A percentile compares a stretch with the other conserved stretches of the same genome.
phyloP scores from a whole-genome alignment of 2,888 invertebrate genomes.

The Arrhopalites spinosus region DNA sequence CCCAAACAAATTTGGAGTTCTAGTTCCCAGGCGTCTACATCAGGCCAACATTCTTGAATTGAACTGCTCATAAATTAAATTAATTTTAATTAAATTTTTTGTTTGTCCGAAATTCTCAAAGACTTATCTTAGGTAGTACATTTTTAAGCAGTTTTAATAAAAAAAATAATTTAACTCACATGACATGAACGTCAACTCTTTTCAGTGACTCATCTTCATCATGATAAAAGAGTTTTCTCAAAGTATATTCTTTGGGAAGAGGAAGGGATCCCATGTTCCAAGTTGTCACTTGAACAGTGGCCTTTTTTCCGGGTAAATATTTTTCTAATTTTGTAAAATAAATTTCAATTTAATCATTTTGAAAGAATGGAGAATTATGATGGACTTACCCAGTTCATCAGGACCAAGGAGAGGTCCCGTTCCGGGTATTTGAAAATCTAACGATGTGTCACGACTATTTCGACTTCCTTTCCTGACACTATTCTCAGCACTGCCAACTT shows the following conservation, averaged over 20 bases:
- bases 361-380: too few species aligned
- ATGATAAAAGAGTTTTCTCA: constrained; percentile 53
- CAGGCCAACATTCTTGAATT: constrained; percentile 90
- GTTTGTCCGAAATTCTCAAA: too few species aligned
- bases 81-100: too few species aligned
- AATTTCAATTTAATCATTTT: too few species aligned
- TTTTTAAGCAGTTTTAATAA: too few species aligned
- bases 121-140: too few species aligned
- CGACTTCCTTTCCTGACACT: neutral
- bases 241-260: constrained; percentile 52
- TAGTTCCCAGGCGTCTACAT: constrained; percentile 86
- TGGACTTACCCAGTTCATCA: constrained; percentile 68
- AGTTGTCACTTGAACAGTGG: constrained; percentile 86
- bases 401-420: constrained; percentile 72
- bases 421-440: constrained; percentile 14
- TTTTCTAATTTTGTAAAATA: constrained; percentile 68
- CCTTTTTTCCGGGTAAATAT: constrained; percentile 73
- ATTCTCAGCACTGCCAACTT: too few species aligned
- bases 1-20: constrained; percentile 90
- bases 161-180: too few species aligned
- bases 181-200: constrained; percentile 76
- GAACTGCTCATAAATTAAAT: too few species aligned
- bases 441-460: constrained; percentile 4
- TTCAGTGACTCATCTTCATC: constrained; percentile 42
- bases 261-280: constrained; percentile 97